Evolutionary conservation across 2,113 vertebrate genomes (phyloP), one percentile per base, ranked within the genome.

Genomic region (Lynx canadensis): DNA sequence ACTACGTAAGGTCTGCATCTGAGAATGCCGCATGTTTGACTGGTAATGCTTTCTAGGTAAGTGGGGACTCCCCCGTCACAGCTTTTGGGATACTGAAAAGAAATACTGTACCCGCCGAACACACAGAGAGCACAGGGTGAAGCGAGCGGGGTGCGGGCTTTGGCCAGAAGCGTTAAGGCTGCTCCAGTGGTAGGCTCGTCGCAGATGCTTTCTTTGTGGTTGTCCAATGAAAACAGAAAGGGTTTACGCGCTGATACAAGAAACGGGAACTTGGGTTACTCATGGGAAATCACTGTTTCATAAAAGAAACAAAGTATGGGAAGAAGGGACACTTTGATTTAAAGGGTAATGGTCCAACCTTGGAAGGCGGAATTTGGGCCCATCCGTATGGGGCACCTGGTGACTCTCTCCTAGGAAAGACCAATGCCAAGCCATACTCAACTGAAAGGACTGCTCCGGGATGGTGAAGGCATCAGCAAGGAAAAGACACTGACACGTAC

Each of bases 31-130:
- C 65, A 2, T 0, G 41, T 66, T 5, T 57, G 60, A 66, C 97
- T 88, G 91, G 97, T 96, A 97, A 95, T 98, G 97, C 96, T 97
- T 83, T 10, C 13, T 63, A 68, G 87, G 96, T 89, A 91, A 21
- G 81, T 76, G 85, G 98, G 97, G 94, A 93, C 0, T 0, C 71
- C 93, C 90, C 97, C 50, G 19, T 97, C 98, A 97, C 96, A 98
- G 97, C 97, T 98, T 98, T 41, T 63, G 94, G 98, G 95, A 92
- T 57, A 85, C 19, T 60, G 96, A 93, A 94, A 98, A 98, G 98
- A 97, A 98, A 98, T 83, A 97, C 98, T 97, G 97, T 87, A 96
- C 66, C 92, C 0, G 5, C 57, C 25, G 8, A 2, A 29, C 12
- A 95, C 71, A 13, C 11, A 13, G 0, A 23, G 13, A 23, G 45